Conservation (phyloP, 1,140 invertebrate genomes). For the Cherax destructor region DNA sequence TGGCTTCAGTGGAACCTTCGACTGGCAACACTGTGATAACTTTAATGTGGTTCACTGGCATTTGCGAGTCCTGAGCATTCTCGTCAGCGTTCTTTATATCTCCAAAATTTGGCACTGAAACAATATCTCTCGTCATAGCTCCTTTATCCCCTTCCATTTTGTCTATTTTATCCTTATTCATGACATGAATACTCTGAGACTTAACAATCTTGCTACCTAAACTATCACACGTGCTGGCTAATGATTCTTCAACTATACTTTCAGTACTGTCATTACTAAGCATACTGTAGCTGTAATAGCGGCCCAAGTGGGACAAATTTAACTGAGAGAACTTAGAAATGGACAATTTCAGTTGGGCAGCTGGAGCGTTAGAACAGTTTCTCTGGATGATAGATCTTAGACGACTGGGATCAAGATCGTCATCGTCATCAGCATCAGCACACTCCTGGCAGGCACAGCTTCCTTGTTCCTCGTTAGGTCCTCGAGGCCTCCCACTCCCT, state of each 20-base stretch:
- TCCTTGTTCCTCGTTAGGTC: conserved; percentile 20
- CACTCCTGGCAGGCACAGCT: conserved; percentile 60
- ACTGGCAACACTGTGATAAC: conserved; percentile 63
- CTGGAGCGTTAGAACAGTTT: conserved; percentile 56
- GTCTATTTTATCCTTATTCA: conserved; percentile 74
- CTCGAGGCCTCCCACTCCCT: conserved; percentile 70
- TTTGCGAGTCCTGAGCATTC: background rate
- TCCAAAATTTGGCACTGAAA: conserved; percentile 85
- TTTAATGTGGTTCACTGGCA: conserved; percentile 56
- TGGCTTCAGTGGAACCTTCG: conserved; percentile 40
- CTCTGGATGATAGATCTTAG: conserved; percentile 62
- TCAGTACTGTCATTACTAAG: conserved; percentile 84
- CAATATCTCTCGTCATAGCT: conserved; percentile 81
- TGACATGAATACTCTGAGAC: conserved; percentile 80
- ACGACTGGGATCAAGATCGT: conserved; percentile 60
- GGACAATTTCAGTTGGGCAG: conserved; percentile 80
- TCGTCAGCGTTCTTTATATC: conserved; percentile 44
- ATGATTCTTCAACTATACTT: conserved; percentile 76
- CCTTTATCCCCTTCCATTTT: conserved; percentile 18
- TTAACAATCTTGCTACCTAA: conserved; percentile 78
- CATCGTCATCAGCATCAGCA: conserved; percentile 59
- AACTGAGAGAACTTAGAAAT: conserved; percentile 85
- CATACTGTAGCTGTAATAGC: conserved; percentile 83
- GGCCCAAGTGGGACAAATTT: conserved; percentile 82
- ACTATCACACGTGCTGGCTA: conserved; percentile 71